Base-by-base conservation (phyloP, 2,888 invertebrate species). In the Gasteruption jaculator region DNA sequence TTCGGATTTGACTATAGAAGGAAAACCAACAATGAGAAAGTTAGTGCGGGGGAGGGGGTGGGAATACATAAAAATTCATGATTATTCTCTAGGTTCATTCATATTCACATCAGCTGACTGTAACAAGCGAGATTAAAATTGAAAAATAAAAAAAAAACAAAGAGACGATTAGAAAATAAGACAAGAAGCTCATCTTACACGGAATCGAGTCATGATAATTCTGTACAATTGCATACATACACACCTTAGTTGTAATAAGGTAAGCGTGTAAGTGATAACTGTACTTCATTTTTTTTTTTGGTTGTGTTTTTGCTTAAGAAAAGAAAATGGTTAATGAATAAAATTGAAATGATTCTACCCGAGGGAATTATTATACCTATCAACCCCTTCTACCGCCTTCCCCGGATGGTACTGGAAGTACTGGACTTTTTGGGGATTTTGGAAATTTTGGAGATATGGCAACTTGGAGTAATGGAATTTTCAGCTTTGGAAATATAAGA, bases 271-370 rank as follows among this genome's bases (percentile, higher is more conserved):
- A 63, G 63, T 55, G 58, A 60, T 65, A 61, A 65, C 59, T 64
- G 62, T 69, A 68, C 60, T 70, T 68, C 59, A 63, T 65, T 63
- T 64, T 63, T 63, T n/a, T n/a, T n/a, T n/a, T n/a, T n/a, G n/a
- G 62, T 65, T 66, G 68, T 69, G 69, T 70, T 66, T 65, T 68
- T 65, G 70, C 66, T 70, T 68, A 68, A 67, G 63, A 61, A 63
- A 65, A 63, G n/a, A n/a, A n/a, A n/a, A n/a, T n/a, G n/a, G n/a
- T n/a, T n/a, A n/a, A 67, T 63, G 56, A 65, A 68, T 67, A 68
- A 68, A 65, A 61, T 50, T n/a, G n/a, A n/a, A n/a, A n/a, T n/a
- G n/a, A n/a, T n/a, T n/a, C n/a, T n/a, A n/a, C n/a, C n/a, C n/a
- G n/a, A n/a, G n/a, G n/a, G n/a, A n/a, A n/a, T n/a, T n/a, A n/a